These are phyloP conservation scores for Drosophila virilis DNA, from an alignment of 1,140 invertebrate genomes.

Conservation along the genomic window DNA sequence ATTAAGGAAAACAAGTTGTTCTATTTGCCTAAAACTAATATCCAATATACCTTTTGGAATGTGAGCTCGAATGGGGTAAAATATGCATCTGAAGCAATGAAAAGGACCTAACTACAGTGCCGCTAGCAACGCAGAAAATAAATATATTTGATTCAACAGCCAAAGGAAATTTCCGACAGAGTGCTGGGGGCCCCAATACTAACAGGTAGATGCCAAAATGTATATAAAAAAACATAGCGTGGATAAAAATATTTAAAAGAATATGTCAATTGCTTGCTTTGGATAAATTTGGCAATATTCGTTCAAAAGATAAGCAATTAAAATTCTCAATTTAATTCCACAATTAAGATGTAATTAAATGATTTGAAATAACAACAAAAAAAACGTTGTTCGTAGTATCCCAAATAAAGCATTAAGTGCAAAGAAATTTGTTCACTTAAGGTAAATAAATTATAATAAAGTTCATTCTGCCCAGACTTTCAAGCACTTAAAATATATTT, in stretches of 20 bases:
- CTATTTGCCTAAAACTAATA: not conserved
- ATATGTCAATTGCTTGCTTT: not conserved
- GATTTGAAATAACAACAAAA: too few relatives aligned
- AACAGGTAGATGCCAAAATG: conserved; percentile 1
- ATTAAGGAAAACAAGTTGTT: not conserved
- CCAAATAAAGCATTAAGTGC: too few relatives aligned
- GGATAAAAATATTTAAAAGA: not conserved
- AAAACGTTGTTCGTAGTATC: too few relatives aligned
- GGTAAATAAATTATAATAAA: too few relatives aligned
- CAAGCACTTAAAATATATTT: too few relatives aligned
- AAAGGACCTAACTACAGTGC: conserved; percentile 19
- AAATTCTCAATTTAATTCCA: too few relatives aligned
- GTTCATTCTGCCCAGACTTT: too few relatives aligned
- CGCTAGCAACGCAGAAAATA: conserved; percentile 31
- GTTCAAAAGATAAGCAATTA: too few relatives aligned
- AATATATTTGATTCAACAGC: conserved; percentile 35
- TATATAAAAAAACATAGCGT: not conserved
- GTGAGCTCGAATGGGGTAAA: not conserved
- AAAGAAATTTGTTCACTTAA: too few relatives aligned
- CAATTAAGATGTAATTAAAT: too few relatives aligned
- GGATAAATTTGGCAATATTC: too few relatives aligned
- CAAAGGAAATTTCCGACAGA: conserved; percentile 18
- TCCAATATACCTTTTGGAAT: not conserved
- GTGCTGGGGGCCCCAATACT: conserved; percentile 2
- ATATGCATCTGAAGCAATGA: conserved; percentile 17